Percentiles rank a stretch among this genome's conserved stretches.
phyloP scores from a whole-genome alignment of 2,888 invertebrate genomes.

The Drosophila mercatorum region DNA sequence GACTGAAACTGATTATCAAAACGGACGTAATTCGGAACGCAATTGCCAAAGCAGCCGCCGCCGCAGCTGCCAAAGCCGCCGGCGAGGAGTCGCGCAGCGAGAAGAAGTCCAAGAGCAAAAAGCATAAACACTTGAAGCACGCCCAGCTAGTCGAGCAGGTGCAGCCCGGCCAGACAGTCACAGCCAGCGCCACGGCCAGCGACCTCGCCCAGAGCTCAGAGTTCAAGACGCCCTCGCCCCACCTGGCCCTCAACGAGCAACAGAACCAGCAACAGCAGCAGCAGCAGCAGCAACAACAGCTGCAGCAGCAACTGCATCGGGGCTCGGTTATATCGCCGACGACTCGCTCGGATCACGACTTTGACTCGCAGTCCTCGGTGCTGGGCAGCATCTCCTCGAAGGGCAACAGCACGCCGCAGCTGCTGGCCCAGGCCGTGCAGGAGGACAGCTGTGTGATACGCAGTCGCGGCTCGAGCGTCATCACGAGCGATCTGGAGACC shows the following conservation, averaged over 20 bases:
- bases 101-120: constrained; percentile 82
- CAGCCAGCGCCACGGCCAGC: not conserved
- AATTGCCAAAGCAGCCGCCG: constrained; percentile 83
- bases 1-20: constrained; percentile 85
- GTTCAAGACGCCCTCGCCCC: constrained; percentile 85
- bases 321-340: constrained; percentile 83
- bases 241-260: constrained; percentile 69
- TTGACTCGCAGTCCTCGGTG: constrained; percentile 84
- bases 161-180: constrained; percentile 11
- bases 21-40: constrained; percentile 84
- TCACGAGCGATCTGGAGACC: constrained; percentile 84
- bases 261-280: constrained; percentile 14
- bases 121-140: constrained; percentile 82
- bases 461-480: constrained; percentile 84
- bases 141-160: constrained; percentile 32
- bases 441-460: constrained; percentile 84
- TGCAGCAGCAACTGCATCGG: constrained; percentile 36
- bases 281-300: constrained; percentile 26
- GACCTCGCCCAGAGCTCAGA: constrained; percentile 55
- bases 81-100: constrained; percentile 66
- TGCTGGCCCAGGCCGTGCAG: constrained; percentile 77
- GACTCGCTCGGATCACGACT: constrained; percentile 85
- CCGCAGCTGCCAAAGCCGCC: constrained; percentile 71
- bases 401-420: constrained; percentile 83
- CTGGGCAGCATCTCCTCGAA: constrained; percentile 84